These are phyloP conservation scores for Sinonovacula constricta DNA, from an alignment of 1,140 invertebrate species.

Conservation along the genomic window DNA sequence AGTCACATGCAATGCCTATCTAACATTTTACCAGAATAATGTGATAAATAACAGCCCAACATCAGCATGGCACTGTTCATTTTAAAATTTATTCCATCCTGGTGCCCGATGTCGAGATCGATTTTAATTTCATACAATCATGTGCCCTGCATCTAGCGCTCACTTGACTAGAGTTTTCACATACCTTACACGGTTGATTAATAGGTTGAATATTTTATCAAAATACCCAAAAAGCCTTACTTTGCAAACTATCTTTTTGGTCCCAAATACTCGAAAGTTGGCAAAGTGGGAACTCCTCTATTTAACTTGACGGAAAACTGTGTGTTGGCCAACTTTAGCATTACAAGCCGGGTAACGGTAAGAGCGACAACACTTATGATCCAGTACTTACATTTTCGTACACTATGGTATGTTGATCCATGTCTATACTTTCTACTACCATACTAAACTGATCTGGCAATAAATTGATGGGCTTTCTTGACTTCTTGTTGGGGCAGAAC, in stretches of 20 bases:
- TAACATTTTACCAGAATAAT: too few relatives aligned
- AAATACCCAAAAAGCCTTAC: neutral
- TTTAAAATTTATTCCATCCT: too few relatives aligned
- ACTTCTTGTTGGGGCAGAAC: slow-evolving; percentile 25
- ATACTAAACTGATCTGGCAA: slow-evolving; percentile 35
- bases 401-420: slow-evolving; percentile 16
- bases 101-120: too few relatives aligned
- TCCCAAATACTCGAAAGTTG: neutral
- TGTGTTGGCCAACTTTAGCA: neutral
- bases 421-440: slow-evolving; percentile 20
- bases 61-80: too few relatives aligned
- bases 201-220: too few relatives aligned
- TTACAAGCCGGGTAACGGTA: neutral
- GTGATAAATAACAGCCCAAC: too few relatives aligned
- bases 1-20: too few relatives aligned
- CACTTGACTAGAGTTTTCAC: too few relatives aligned
- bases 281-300: neutral
- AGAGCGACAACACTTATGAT: neutral
- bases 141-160: too few relatives aligned
- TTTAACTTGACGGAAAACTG: neutral
- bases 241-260: neutral
- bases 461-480: slow-evolving; percentile 30
- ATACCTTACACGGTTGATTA: too few relatives aligned
- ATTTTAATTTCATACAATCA: too few relatives aligned
- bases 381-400: slow-evolving; percentile 40